Percentiles rank a stretch among this genome's conserved stretches.
phyloP scores from a whole-genome alignment of 30 jellyfish, hydroid and myxozoan genomes.

The Phacellophora camtschatica region DNA sequence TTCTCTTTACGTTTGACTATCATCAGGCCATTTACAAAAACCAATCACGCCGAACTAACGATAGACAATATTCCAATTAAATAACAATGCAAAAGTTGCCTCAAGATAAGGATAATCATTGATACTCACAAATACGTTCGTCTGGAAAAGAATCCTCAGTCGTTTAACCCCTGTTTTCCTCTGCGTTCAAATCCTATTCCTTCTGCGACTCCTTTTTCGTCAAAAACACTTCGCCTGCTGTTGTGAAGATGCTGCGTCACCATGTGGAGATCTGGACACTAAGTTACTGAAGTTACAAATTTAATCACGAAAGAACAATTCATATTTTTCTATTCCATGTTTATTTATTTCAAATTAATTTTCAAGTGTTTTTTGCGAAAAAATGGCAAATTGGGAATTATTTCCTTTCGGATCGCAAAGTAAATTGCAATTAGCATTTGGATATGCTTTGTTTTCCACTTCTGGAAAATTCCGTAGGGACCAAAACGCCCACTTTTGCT shows the following conservation, averaged over 20 bases:
- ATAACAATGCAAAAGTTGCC: constrained; percentile 17
- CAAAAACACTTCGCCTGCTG: constrained; percentile 53
- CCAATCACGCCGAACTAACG: constrained; percentile 75
- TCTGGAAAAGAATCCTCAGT: background rate
- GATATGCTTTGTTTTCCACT: too few relatives aligned
- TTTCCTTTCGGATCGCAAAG: too few relatives aligned
- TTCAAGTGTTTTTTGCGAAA: too few relatives aligned
- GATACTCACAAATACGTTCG: constrained; percentile 38
- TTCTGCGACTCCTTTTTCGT: background rate
- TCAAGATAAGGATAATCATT: constrained; percentile 16
- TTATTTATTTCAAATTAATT: too few relatives aligned
- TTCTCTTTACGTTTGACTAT: background rate
- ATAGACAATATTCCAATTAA: constrained; percentile 57
- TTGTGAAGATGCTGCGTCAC: constrained; percentile 34
- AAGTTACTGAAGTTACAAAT: too few relatives aligned
- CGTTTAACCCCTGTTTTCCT: constrained; percentile 43
- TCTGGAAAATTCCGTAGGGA: too few relatives aligned
- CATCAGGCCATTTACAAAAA: constrained; percentile 47
- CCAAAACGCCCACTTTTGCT: too few relatives aligned
- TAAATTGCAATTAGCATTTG: too few relatives aligned
- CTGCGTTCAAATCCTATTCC: background rate
- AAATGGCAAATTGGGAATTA: too few relatives aligned
- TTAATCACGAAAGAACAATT: too few relatives aligned
- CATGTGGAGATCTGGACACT: constrained; percentile 52
- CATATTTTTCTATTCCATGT: too few relatives aligned